A percentile compares a stretch with the other conserved stretches of the same genome.
These are phyloP conservation scores for Tetranychus urticae DNA, from an alignment of 1,140 invertebrate species.

Conservation along the genomic window DNA sequence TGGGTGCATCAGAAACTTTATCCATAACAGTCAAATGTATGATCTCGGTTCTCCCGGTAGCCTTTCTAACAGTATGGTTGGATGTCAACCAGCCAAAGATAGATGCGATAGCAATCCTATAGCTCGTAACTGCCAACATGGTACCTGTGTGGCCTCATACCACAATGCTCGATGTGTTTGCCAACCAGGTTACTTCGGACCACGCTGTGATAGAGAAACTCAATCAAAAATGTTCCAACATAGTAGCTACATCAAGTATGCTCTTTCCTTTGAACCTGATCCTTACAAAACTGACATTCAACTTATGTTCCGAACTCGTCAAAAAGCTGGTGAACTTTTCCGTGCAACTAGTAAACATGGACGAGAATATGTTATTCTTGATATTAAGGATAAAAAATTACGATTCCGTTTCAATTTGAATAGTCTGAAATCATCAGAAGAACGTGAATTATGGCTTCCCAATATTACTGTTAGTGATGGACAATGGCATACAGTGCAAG, in stretches of 20 bases:
- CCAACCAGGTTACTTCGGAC: conserved; percentile 69
- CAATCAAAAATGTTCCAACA: conserved; percentile 51
- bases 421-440: conserved; percentile 51
- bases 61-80: conserved; percentile 9
- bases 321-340: conserved; percentile 72
- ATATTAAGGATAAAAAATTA: conserved; percentile 68
- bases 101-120: conserved; percentile 12
- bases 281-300: conserved; percentile 75
- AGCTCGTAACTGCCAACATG: conserved; percentile 29
- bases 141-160: conserved; percentile 71
- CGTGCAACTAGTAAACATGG: conserved; percentile 79
- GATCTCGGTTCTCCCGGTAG: conserved; percentile 15
- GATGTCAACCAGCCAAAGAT: conserved; percentile 15
- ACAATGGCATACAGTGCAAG: conserved; percentile 69
- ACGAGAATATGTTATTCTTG: conserved; percentile 75
- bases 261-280: conserved; percentile 74
- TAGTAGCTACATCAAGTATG: conserved; percentile 85
- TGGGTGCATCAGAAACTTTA: conserved; percentile 79
- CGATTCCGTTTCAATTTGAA: conserved; percentile 82
- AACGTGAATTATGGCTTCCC: conserved; percentile 68
- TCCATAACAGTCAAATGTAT: conserved; percentile 67
- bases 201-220: conserved; percentile 51
- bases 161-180: conserved; percentile 67
- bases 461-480: conserved; percentile 77
- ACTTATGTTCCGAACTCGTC: conserved; percentile 67